phyloP scores from a whole-genome alignment of 2,113 vertebrate genomes.

The Podarcis cretensis region DNA sequence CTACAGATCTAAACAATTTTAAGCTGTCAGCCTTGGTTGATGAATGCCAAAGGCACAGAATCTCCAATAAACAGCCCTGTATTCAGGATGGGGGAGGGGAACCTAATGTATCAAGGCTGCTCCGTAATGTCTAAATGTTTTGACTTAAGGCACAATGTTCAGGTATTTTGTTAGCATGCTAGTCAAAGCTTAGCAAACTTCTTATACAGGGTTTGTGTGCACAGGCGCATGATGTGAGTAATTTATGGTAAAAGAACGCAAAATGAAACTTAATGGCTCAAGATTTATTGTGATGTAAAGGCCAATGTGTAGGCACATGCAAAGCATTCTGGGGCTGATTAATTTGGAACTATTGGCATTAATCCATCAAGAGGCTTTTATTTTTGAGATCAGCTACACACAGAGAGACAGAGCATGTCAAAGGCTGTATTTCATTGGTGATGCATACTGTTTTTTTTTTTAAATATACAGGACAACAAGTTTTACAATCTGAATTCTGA shows the following conservation, averaged over 20 bases:
- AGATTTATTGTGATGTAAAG: constrained; percentile 20
- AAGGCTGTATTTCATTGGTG: neutral
- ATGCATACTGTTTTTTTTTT: constrained; percentile 29
- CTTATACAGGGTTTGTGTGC: neutral
- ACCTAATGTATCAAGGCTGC: neutral
- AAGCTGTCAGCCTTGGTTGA: neutral
- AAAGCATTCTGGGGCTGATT: neutral
- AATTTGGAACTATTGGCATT: neutral
- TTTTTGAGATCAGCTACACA: neutral
- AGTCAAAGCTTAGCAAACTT: neutral
- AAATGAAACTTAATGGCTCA: neutral
- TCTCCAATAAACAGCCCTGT: neutral
- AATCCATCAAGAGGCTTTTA: neutral
- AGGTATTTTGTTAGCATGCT: neutral
- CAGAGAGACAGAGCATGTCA: neutral
- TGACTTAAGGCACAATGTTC: constrained; percentile 15
- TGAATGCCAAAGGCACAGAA: neutral
- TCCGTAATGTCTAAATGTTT: neutral
- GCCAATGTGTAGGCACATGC: neutral
- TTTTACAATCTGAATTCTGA: constrained; percentile 20
- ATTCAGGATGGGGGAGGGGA: neutral
- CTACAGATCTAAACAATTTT: neutral
- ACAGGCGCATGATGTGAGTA: neutral
- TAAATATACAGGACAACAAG: neutral
- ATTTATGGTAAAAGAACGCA: constrained; percentile 17